A percentile compares a stretch with the other conserved stretches of the same genome.
These are phyloP conservation scores for Pelagia noctiluca DNA, from an alignment of 30 jellyfish, hydroid and myxozoan genomes.

Conservation along the genomic window DNA sequence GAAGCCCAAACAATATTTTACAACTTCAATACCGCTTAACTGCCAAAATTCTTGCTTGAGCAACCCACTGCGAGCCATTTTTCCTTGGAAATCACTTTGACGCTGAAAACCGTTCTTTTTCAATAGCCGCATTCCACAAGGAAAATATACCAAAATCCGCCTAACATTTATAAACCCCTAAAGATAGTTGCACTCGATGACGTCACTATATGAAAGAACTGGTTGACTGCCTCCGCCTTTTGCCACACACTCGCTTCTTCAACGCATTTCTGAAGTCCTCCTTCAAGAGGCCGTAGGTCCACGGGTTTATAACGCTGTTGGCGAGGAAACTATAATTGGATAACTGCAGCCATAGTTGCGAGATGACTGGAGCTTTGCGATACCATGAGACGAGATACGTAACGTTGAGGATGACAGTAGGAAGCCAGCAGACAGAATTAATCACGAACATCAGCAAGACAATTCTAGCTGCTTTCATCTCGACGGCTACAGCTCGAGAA, in stretches of 20 bases:
- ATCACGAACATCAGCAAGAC: constrained; percentile 30
- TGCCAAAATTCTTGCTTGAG: too few species aligned
- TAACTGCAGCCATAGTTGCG: not conserved
- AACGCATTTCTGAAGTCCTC: constrained; percentile 48
- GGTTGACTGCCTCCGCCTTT: not conserved
- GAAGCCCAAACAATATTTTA: too few species aligned
- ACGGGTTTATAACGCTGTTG: constrained; percentile 58
- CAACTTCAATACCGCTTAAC: too few species aligned
- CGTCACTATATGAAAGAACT: too few species aligned
- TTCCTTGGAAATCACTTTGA: too few species aligned
- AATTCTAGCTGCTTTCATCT: constrained; percentile 60
- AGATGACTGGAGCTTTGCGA: constrained; percentile 7
- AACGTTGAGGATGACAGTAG: constrained; percentile 53
- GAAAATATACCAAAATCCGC: too few species aligned
- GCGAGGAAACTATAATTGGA: constrained; percentile 43
- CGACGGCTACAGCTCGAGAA: constrained; percentile 63
- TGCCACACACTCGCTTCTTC: constrained; percentile 13
- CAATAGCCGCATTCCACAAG: too few species aligned
- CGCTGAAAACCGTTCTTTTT: too few species aligned
- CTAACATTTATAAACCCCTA: too few species aligned
- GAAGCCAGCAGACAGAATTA: constrained; percentile 68
- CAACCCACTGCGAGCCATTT: too few species aligned
- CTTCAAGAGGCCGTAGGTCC: constrained; percentile 59
- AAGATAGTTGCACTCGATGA: too few species aligned
- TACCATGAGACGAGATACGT: constrained; percentile 58